Conservation (phyloP, 2,797 vertebrate species). For the Hippoglossus hippoglossus region DNA sequence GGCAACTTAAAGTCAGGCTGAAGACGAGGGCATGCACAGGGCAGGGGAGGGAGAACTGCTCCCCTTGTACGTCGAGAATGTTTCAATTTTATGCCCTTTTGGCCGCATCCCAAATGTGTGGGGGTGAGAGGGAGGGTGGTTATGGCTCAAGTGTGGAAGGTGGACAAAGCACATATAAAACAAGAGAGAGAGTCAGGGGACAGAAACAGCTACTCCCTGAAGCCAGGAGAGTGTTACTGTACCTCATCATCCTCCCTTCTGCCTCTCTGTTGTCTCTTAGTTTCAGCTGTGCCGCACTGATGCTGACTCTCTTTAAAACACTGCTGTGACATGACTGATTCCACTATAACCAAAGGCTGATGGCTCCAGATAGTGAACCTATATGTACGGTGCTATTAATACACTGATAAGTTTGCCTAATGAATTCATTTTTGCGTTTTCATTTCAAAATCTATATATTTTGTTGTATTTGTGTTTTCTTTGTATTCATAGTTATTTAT, state of each 20-base stretch:
- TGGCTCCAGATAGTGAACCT: constrained; percentile 20
- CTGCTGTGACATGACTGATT: constrained; percentile 25
- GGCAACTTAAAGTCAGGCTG: constrained; percentile 55
- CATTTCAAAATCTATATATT: too few relatives aligned
- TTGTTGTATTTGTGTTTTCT: too few relatives aligned
- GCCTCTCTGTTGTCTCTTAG: constrained; percentile 12
- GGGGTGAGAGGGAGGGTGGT: constrained; percentile 25
- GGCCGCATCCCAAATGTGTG: constrained; percentile 46
- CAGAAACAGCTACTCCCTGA: constrained; percentile 34
- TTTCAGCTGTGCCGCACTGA: constrained; percentile 7
- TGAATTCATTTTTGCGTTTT: constrained; percentile 28
- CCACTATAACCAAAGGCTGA: constrained; percentile 31
- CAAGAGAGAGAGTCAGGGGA: constrained; percentile 36
- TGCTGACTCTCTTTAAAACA: constrained; percentile 13
- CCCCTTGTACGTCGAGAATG: constrained; percentile 49
- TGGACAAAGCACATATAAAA: constrained; percentile 57
- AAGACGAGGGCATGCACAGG: constrained; percentile 63
- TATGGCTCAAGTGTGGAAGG: constrained; percentile 42
- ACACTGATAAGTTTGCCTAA: constrained; percentile 26
- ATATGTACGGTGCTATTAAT: constrained; percentile 30
- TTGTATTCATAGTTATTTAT: too few relatives aligned
- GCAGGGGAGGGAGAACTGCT: constrained; percentile 54
- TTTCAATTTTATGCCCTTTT: constrained; percentile 51
- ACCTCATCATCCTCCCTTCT: constrained; percentile 43
- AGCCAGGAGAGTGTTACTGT: constrained; percentile 43